Percentiles rank a stretch among this genome's conserved stretches.
phyloP scores from a whole-genome alignment of 2,888 invertebrate genomes.

The Oscheius onirici region DNA sequence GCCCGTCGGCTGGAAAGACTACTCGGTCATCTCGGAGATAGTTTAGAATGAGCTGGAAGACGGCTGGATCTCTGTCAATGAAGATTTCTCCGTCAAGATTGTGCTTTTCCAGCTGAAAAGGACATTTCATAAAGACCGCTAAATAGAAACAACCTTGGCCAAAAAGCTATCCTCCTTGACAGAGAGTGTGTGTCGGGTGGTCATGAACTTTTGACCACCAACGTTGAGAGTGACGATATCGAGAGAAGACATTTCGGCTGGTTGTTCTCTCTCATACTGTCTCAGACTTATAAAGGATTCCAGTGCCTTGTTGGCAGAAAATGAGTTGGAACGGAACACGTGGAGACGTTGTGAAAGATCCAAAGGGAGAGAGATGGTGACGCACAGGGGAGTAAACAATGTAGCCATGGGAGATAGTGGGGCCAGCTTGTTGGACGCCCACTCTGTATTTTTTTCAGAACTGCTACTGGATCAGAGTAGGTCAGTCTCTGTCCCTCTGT shows the following conservation, averaged over 20 bases:
- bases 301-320: background rate
- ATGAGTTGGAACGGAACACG: background rate
- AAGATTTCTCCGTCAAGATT: conserved; percentile 11
- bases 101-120: conserved; percentile 19
- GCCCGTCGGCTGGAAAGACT: conserved; percentile 20
- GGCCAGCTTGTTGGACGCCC: too few species aligned
- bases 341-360: background rate
- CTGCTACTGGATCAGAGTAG: too few species aligned
- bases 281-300: background rate
- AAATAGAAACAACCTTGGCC: background rate
- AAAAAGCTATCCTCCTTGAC: conserved; percentile 6
- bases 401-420: too few species aligned
- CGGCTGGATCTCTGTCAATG: conserved; percentile 24
- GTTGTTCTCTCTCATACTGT: background rate
- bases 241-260: background rate
- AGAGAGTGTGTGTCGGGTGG: conserved; percentile 9
- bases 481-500: too few species aligned
- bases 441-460: too few species aligned
- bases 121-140: background rate
- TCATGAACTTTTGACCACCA: conserved; percentile 16
- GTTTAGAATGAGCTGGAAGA: conserved; percentile 24
- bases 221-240: conserved; percentile 20
- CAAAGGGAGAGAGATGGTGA: too few species aligned
- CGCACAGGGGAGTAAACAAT: too few species aligned
- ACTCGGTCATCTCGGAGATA: conserved; percentile 20